Evolutionary conservation across 2,113 vertebrate species (phyloP), one percentile per base, ranked within the genome.

Genomic region (Pipra filicauda): DNA sequence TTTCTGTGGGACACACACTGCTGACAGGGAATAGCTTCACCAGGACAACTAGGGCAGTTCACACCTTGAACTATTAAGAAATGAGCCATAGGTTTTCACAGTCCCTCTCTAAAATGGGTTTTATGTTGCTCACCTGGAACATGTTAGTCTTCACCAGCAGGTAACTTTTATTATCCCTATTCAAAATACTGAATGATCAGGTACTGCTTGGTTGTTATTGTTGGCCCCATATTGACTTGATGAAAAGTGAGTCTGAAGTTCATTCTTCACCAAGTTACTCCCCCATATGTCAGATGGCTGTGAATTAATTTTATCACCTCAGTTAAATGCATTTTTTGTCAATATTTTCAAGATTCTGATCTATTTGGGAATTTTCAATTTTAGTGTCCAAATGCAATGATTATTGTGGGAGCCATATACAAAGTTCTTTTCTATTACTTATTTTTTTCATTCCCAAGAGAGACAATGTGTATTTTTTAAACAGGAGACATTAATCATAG

Each of bases 221-320:
- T 1, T 65, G n/a, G 2, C 18, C 16, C 10, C 8, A 5, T 1
- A 11, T 1, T 58, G 75, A 39, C 37, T 54, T 54, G 20, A 41
- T 23, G 41, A 49, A 72, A 84, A 54, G 18, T 21, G 55, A 21
- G 7, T 30, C 28, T 80, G 64, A 70, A 61, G 26, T 37, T 85
- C 30, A 14, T 30, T 69, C 67, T 70, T 74, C 70, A 33, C 15
- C 30, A 76, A 15, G 15, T 52, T 57, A 21, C 46, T 59, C 15
- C 49, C 20, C 19, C 26, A 6, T 41, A 49, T 0, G 1, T 14
- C 43, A 49, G 8, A 28, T 26, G 41, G 20, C 11, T 57, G 24
- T 30, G 30, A 86, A 51, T n/a, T 84, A 59, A 5, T 91, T 66
- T 77, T 66, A 54, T 51, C 21, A 33, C 15, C 24, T 51, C n/a